A percentile compares a stretch with the other conserved stretches of the same genome.
These are phyloP conservation scores for Ceyx cyanopectus DNA, from an alignment of 2,113 vertebrate genomes.

Conservation along the genomic window DNA sequence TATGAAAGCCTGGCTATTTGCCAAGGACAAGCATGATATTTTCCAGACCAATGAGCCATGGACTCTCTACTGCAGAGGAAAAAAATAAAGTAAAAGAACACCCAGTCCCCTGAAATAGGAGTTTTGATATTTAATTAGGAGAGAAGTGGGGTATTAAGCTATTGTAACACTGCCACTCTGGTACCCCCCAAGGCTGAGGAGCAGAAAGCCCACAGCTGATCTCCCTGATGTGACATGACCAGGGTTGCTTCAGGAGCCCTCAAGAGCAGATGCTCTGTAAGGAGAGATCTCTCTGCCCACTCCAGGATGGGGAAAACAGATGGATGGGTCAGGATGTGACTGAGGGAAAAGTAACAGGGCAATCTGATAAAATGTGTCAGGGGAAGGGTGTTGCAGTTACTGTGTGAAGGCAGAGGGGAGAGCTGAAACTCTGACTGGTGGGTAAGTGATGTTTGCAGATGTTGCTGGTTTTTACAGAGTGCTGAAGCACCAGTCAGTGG, in stretches of 20 bases:
- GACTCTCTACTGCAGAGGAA: not conserved
- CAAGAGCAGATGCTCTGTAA: not conserved
- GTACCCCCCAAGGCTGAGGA: not conserved
- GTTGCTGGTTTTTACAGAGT: not conserved
- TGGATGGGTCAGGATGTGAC: not conserved
- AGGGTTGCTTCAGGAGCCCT: not conserved
- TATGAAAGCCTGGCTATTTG: constrained; percentile 17
- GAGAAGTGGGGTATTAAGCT: not conserved
- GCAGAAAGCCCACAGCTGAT: not conserved
- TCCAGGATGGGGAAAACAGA: not conserved
- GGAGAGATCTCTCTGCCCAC: not conserved
- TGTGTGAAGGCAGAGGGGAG: not conserved
- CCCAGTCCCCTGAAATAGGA: not conserved
- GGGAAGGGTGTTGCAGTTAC: not conserved
- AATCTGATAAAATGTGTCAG: not conserved
- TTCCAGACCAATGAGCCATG: constrained; percentile 18
- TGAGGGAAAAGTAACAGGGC: not conserved
- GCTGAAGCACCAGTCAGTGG: not conserved
- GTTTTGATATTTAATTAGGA: not conserved
- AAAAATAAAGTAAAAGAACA: not conserved
- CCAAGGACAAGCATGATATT: constrained; percentile 14
- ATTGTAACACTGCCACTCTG: not conserved
- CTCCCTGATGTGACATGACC: not conserved
- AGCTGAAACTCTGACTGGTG: not conserved
- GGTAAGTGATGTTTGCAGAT: not conserved